These are phyloP conservation scores for Sphaerodactylus townsendi DNA, from an alignment of 2,113 vertebrate genomes.

Conservation along the genomic window DNA sequence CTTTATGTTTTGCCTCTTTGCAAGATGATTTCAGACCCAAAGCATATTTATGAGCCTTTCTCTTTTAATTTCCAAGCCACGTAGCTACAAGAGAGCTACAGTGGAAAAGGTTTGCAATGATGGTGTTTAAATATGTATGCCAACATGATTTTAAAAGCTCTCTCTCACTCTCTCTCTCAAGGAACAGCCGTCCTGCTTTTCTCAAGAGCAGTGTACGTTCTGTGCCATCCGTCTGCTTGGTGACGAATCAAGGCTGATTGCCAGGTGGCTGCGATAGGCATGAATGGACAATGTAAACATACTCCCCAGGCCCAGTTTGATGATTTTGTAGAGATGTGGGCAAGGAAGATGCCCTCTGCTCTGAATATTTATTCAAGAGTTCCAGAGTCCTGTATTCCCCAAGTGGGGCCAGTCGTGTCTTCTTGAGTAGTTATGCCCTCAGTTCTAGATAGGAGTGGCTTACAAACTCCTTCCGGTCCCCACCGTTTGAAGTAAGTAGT, in stretches of 20 bases:
- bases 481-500: too few species aligned
- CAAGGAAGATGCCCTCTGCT: conserved; percentile 20
- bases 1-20: background rate
- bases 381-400: background rate
- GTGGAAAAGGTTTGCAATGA: background rate
- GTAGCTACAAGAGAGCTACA: background rate
- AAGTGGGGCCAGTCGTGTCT: too few species aligned
- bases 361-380: conserved; percentile 25
- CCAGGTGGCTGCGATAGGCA: conserved; percentile 62
- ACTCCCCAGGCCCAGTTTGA: conserved; percentile 22
- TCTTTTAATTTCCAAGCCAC: background rate
- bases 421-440: too few species aligned
- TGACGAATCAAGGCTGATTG: conserved; percentile 54
- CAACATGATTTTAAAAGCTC: conserved; percentile 6
- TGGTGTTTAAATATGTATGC: conserved; percentile 11
- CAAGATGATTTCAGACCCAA: conserved; percentile 17
- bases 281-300: conserved; percentile 51
- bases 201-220: conserved; percentile 31
- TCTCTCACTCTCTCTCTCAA: conserved; percentile 32
- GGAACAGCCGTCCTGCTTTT: conserved; percentile 46
- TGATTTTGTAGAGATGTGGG: background rate
- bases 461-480: too few species aligned
- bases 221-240: conserved; percentile 44
- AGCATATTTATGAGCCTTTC: background rate
- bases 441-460: too few species aligned